Evolutionary conservation across 2,113 vertebrate species (phyloP).

Genomic region (Aspidoscelis tigris): DNA sequence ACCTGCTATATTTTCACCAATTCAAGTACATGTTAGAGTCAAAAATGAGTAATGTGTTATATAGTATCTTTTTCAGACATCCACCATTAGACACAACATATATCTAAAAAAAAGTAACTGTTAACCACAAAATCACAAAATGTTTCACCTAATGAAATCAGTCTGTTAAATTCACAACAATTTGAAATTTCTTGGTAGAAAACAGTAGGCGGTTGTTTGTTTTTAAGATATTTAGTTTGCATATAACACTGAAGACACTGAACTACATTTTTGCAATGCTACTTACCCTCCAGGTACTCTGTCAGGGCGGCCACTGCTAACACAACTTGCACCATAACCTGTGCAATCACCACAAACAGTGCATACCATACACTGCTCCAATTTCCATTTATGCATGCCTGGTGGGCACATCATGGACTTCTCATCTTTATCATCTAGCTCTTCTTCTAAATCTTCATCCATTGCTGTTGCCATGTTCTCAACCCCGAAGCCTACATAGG

Average conservation of each 20-base stretch:
- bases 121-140: slow-evolving; percentile 1
- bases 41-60: neutral
- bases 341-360: slow-evolving; percentile 98
- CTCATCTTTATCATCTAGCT: slow-evolving; percentile 97
- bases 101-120: neutral
- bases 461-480: slow-evolving; percentile 99
- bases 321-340: slow-evolving; percentile 96
- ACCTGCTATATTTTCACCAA: too few relatives aligned
- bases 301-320: slow-evolving; percentile 96
- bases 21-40: neutral
- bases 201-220: too few relatives aligned
- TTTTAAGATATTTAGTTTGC: neutral
- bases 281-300: slow-evolving; percentile 96
- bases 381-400: slow-evolving; percentile 98
- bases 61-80: neutral
- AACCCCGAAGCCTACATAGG: slow-evolving; percentile 87
- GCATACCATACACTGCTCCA: slow-evolving; percentile 99
- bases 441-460: slow-evolving; percentile 98
- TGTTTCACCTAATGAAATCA: neutral
- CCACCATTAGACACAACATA: neutral
- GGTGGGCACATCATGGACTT: slow-evolving; percentile 99
- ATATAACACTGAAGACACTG: neutral
- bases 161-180: neutral
- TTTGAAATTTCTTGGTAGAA: neutral
- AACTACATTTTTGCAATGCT: accelerated